Percentiles rank a stretch among this genome's conserved stretches.
Evolutionary conservation across 2,888 invertebrate genomes (phyloP).

Genomic region (Amphipyra berbera): DNA sequence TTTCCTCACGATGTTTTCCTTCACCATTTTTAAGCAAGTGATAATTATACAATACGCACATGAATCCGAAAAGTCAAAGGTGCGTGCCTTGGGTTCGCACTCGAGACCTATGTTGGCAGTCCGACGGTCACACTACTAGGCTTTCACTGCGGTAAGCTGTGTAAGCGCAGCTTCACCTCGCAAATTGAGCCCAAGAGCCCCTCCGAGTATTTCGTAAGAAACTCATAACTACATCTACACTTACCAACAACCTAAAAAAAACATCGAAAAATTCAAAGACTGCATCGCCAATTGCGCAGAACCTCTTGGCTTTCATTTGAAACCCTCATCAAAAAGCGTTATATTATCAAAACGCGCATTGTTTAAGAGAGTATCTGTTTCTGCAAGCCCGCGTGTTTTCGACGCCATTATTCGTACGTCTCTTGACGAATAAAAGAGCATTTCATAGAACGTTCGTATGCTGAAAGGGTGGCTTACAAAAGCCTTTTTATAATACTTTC

Average conservation of each 20-base stretch:
- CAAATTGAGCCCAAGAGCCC: no score
- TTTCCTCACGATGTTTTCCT: no score
- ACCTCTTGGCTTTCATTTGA: constrained; percentile 56
- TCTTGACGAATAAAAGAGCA: constrained; percentile 82
- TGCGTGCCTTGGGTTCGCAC: no score
- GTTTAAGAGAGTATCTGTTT: constrained; percentile 81
- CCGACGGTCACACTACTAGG: no score
- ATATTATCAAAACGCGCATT: constrained; percentile 84
- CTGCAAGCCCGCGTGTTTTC: constrained; percentile 76
- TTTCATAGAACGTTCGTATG: constrained; percentile 75
- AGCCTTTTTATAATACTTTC: constrained; percentile 85
- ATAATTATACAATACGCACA: no score
- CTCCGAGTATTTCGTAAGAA: no score
- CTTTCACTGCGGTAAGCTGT: no score
- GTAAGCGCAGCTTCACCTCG: no score
- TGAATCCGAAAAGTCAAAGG: no score
- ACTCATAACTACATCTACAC: no score
- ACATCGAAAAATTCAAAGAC: constrained; percentile 13
- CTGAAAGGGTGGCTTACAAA: constrained; percentile 84
- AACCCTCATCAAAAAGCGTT: constrained; percentile 76
- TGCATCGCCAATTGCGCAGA: constrained; percentile 55
- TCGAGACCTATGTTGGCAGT: no score
- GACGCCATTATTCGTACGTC: constrained; percentile 74
- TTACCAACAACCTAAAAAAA: constrained; percentile 4
- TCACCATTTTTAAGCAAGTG: no score